These are phyloP conservation scores for Taeniopygia guttata DNA, from an alignment of 2,797 vertebrate species.

Conservation along the genomic window DNA sequence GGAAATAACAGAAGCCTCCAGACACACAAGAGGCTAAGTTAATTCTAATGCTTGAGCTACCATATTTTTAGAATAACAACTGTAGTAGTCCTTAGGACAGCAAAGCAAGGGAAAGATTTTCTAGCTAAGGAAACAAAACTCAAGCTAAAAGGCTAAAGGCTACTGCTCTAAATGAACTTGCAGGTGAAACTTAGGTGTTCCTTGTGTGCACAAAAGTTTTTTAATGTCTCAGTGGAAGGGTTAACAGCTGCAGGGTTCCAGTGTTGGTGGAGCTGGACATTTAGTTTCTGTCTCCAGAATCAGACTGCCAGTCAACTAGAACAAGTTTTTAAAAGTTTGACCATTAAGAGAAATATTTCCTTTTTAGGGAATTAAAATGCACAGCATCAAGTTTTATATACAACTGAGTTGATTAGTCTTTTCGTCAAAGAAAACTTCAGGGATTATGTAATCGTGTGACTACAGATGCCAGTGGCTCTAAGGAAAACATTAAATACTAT, in stretches of 20 bases:
- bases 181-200: background rate
- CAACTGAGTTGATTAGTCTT: background rate
- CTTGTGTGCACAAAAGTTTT: background rate
- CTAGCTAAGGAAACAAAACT: background rate
- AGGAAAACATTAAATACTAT: background rate
- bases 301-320: background rate
- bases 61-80: background rate
- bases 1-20: background rate
- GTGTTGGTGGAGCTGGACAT: background rate
- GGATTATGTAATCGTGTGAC: background rate
- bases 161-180: background rate
- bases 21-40: background rate
- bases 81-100: background rate
- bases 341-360: background rate
- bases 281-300: background rate
- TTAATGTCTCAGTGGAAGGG: background rate
- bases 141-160: background rate
- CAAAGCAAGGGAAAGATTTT: background rate
- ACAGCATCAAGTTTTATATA: background rate
- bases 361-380: background rate
- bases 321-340: background rate
- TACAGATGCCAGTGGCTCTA: background rate
- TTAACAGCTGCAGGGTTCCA: background rate
- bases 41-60: background rate
- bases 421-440: background rate